Evolutionary conservation across 2,888 invertebrate genomes (phyloP), one percentile per base, ranked within the genome.

Genomic region (Lordiphosa andalusiaca): DNA sequence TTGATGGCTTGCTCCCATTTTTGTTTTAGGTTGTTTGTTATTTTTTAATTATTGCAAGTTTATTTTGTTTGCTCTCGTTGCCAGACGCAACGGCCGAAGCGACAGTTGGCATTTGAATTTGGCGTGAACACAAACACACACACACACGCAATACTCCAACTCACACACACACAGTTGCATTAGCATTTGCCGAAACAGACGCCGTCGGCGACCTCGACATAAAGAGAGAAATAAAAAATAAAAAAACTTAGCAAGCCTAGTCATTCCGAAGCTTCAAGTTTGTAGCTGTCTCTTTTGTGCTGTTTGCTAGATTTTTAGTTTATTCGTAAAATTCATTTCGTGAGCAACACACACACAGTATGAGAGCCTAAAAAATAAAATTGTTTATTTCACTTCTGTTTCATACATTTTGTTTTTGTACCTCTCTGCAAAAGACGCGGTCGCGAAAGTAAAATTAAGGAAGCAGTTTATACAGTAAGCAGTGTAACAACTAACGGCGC

Each of bases 151-250:
- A 25, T 25, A 25, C 44, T 19, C 21, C n/a, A 13, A 37, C 23
- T 19, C 30, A 49, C 52, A 37, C 25, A 46, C 41, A 7, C 35
- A 53, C 35, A 59, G 33, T 41, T 35, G 46, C 49, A 50, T 44
- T 50, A 21, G 25, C 39, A 38, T 38, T 39, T 38, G 30, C 40
- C 37, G 36, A 62, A 57, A 65, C 50, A 61, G 77, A 74, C 74
- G 74, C 75, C 68, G 76, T 82, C 78, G 71, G 76, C 84, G 75
- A 81, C 75, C 84, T 84, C 84, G 75, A 73, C 82, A 77, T 77
- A 67, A 74, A 61, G 41, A 55, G 44, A 44, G 55, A 56, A 25
- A 36, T 23, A 55, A 30, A 55, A 54, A 35, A 54, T 41, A 21
- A 44, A 36, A 19, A 47, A 30, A 35, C 47, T 19, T 21, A 47